Conservation (phyloP, 2,888 invertebrate species). For the Eristalinus sepulchralis region DNA sequence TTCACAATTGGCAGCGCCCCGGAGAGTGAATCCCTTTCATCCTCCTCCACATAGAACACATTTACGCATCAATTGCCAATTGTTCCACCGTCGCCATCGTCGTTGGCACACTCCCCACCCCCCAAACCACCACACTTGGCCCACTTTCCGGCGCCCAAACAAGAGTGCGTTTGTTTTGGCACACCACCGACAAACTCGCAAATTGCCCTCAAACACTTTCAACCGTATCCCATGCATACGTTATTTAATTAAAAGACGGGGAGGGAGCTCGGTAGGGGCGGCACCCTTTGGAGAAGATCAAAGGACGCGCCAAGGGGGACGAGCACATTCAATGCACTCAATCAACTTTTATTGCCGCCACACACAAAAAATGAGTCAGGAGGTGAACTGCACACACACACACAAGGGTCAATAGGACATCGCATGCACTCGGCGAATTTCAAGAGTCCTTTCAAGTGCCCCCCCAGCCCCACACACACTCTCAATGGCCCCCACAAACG, state of each 20-base stretch:
- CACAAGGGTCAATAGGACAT: not conserved
- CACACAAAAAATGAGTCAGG: not conserved
- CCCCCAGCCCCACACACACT: too few species aligned
- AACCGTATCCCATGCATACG: conserved; percentile 2
- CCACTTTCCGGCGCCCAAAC: not conserved
- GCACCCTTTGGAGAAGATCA: not conserved
- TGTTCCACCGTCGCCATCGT: not conserved
- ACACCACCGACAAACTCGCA: not conserved
- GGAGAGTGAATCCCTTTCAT: not conserved
- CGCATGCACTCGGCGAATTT: not conserved
- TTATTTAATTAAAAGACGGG: conserved; percentile 22
- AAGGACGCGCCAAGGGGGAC: not conserved
- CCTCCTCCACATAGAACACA: not conserved
- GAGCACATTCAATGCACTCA: not conserved
- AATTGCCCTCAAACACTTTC: not conserved
- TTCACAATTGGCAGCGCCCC: not conserved
- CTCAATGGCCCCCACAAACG: not conserved
- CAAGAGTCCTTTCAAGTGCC: not conserved
- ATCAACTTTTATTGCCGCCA: conserved; percentile 33
- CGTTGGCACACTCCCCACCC: not conserved
- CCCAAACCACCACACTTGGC: not conserved
- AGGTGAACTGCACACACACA: not conserved
- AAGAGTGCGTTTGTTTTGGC: not conserved
- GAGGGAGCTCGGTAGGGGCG: not conserved
- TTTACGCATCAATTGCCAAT: conserved; percentile 31